A percentile compares a stretch with the other conserved stretches of the same genome.
Conservation (phyloP, 2,797 vertebrate genomes). For the Avahi laniger region DNA sequence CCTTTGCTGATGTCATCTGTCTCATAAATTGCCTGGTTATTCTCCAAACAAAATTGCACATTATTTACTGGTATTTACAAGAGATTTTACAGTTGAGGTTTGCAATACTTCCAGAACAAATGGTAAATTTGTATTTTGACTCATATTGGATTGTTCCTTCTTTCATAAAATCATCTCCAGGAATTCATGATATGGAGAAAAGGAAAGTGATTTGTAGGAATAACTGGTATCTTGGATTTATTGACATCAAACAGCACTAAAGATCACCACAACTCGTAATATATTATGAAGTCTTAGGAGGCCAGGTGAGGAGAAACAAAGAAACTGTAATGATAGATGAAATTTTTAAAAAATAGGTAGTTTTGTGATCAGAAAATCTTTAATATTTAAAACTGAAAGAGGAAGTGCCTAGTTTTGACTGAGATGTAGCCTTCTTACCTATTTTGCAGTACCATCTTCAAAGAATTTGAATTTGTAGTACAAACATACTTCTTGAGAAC, state of each 20-base stretch:
- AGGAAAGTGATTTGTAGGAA: not conserved
- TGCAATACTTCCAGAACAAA: not conserved
- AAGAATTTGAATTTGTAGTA: not conserved
- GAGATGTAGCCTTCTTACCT: not conserved
- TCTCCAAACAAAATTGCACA: not conserved
- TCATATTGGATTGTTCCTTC: not conserved
- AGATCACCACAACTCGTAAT: not conserved
- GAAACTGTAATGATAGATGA: not conserved
- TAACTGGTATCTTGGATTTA: not conserved
- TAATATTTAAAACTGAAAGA: not conserved
- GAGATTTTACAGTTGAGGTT: not conserved
- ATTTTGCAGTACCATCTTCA: not conserved
- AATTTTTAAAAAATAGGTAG: not conserved
- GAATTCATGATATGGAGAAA: not conserved
- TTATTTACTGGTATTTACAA: not conserved
- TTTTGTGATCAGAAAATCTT: not conserved
- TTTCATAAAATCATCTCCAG: not conserved
- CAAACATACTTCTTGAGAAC: not conserved
- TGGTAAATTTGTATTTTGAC: not conserved
- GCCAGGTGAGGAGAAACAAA: not conserved
- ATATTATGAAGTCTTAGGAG: not conserved
- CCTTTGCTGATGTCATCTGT: not conserved
- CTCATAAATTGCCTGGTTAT: not conserved
- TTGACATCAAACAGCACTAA: not conserved
- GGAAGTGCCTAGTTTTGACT: not conserved